phyloP scores from a whole-genome alignment of 1,140 invertebrate species.

The Semibalanus balanoides region DNA sequence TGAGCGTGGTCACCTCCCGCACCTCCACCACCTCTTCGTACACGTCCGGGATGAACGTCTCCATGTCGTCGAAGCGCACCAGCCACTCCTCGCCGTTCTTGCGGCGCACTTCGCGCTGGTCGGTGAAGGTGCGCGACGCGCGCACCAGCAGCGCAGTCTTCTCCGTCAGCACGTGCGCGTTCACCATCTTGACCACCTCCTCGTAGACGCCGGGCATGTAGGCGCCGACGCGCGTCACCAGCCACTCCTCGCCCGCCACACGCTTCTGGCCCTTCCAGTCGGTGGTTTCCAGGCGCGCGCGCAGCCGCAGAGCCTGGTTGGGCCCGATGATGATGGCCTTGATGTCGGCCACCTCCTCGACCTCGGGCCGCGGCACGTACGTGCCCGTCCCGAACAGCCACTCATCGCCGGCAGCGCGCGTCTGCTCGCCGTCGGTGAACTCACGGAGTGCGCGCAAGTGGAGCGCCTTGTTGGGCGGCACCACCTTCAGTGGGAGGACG shows the following conservation, averaged over 20 bases:
- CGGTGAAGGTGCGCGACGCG: constrained; percentile 34
- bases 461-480: constrained; percentile 33
- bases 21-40: constrained; percentile 37
- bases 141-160: constrained; percentile 36
- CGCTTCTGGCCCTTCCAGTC: constrained; percentile 31
- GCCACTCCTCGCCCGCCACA: constrained; percentile 39
- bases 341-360: constrained; percentile 31
- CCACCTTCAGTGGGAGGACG: constrained; percentile 33
- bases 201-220: constrained; percentile 40
- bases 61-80: constrained; percentile 33
- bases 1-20: constrained; percentile 34
- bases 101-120: constrained; percentile 31
- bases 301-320: constrained; percentile 35
- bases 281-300: constrained; percentile 33
- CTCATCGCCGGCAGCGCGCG: constrained; percentile 35
- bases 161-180: constrained; percentile 12
- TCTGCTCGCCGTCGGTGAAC: constrained; percentile 31
- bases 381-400: constrained; percentile 35
- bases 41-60: constrained; percentile 38
- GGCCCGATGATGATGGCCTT: constrained; percentile 32
- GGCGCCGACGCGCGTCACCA: constrained; percentile 35
- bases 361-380: constrained; percentile 37
- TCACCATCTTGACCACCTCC: constrained; percentile 34
- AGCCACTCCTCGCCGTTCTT: constrained; percentile 41
- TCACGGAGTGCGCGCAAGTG: constrained; percentile 31